These are phyloP conservation scores for Oceanodroma leucorhoa DNA, from an alignment of 2,797 vertebrate species.

Conservation along the genomic window DNA sequence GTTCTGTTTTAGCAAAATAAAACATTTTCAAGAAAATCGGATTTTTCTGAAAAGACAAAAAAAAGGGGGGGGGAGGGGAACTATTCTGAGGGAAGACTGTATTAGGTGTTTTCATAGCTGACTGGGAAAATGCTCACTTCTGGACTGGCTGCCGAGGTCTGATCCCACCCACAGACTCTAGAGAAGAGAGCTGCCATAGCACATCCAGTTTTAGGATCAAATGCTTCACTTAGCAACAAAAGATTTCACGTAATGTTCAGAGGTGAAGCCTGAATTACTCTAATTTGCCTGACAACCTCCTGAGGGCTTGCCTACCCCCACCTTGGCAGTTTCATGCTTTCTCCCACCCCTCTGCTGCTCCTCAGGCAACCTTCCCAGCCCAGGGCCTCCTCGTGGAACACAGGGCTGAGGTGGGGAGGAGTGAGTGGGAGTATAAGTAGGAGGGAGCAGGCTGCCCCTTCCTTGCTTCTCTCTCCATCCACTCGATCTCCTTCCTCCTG, in stretches of 20 bases:
- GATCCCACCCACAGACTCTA: not conserved
- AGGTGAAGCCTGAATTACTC: not conserved
- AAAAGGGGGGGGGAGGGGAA: too few relatives aligned
- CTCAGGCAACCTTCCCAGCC: not conserved
- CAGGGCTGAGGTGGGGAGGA: not conserved
- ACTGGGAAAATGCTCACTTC: not conserved
- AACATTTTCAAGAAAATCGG: not conserved
- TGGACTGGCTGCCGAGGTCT: not conserved
- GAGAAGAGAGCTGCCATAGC: not conserved
- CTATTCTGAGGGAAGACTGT: not conserved
- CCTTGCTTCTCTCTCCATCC: not conserved
- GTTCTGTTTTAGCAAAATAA: not conserved
- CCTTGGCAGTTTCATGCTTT: not conserved
- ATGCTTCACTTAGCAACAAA: not conserved
- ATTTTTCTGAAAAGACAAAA: not conserved
- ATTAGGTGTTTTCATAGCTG: not conserved
- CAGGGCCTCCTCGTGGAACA: not conserved
- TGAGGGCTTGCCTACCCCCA: not conserved
- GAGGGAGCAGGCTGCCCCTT: not conserved
- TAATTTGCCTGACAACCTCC: not conserved
- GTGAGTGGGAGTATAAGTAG: accelerated
- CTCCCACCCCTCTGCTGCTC: not conserved
- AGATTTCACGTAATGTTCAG: not conserved
- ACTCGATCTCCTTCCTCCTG: not conserved
- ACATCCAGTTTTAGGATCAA: not conserved